Evolutionary conservation across 1,140 invertebrate genomes (phyloP).

Genomic region (Camponotus floridanus): DNA sequence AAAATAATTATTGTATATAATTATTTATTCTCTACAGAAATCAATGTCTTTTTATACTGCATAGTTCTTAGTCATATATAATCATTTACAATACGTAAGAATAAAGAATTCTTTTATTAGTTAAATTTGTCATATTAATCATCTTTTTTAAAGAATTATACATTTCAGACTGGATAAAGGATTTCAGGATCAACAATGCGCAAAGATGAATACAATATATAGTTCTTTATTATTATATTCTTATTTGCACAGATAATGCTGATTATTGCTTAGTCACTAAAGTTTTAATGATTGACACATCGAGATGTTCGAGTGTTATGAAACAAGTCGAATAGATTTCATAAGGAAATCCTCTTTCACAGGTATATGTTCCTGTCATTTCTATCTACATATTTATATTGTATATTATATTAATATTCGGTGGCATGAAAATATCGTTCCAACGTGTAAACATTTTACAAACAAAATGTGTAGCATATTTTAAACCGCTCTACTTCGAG

Average conservation of each 20-base stretch:
- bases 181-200: background rate
- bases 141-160: background rate
- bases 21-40: constrained; percentile 55
- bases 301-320: constrained; percentile 77
- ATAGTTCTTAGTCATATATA: constrained; percentile 53
- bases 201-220: constrained; percentile 69
- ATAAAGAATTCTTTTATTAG: constrained; percentile 62
- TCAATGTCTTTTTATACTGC: constrained; percentile 65
- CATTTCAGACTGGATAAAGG: background rate
- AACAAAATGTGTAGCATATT: constrained; percentile 50
- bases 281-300: constrained; percentile 80
- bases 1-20: constrained; percentile 63
- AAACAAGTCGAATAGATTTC: constrained; percentile 69
- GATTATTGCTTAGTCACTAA: constrained; percentile 81
- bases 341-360: constrained; percentile 36
- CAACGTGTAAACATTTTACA: constrained; percentile 48
- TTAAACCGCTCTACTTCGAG: constrained; percentile 37
- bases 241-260: constrained; percentile 78
- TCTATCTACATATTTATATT: constrained; percentile 69
- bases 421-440: constrained; percentile 78
- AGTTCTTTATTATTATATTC: constrained; percentile 70
- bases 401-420: constrained; percentile 24
- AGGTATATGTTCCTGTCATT: constrained; percentile 25
- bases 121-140: constrained; percentile 11
- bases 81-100: constrained; percentile 39